Evolutionary conservation across 1,140 invertebrate genomes (phyloP), one percentile per base, ranked within the genome.

Genomic region (Neodiprion pinetum): DNA sequence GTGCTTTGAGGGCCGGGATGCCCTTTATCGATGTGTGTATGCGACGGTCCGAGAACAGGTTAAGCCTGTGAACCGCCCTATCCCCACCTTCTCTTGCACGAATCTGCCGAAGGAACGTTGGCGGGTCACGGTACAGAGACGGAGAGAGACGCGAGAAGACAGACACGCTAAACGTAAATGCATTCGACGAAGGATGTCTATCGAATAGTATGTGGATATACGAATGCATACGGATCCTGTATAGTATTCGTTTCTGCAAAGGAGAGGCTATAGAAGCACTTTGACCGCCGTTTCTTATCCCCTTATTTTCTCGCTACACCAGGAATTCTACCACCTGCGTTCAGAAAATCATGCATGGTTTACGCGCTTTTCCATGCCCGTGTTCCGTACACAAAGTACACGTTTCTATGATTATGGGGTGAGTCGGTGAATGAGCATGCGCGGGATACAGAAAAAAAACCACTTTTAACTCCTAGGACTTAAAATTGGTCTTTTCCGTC

Each of bases 21-120:
- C 53, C 53, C 53, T 61, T 61, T 61, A 61, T 61, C 53, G 53
- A 61, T 61, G 53, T 61, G n/a, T 61, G 53, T 61, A 61, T 61
- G 53, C 53, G 53, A 8, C 53, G 11, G 53, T 61, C 53, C 53
- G 8, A 61, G 53, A 61, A 61, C 53, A 61, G 53, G 53, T 61
- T 61, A 61, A 61, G 53, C 53, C 53, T 61, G 53, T 61, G 28
- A 61, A 17, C 53, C 53, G 53, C 53, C 53, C 9, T 61, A 17
- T 61, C 53, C 53, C n/a, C 53, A 12, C n/a, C 11, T 40, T 17
- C 53, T 14, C n/a, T 17, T 61, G 11, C n/a, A 61, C 53, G 53
- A 17, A 61, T 61, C 53, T 61, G 53, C 53, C 53, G 53, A 61
- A 61, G 9, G 53, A 17, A 17, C 53, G 11, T 61, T 61, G n/a